Conservation (phyloP, 2,113 vertebrate genomes). For the Thamnophis sirtalis region DNA sequence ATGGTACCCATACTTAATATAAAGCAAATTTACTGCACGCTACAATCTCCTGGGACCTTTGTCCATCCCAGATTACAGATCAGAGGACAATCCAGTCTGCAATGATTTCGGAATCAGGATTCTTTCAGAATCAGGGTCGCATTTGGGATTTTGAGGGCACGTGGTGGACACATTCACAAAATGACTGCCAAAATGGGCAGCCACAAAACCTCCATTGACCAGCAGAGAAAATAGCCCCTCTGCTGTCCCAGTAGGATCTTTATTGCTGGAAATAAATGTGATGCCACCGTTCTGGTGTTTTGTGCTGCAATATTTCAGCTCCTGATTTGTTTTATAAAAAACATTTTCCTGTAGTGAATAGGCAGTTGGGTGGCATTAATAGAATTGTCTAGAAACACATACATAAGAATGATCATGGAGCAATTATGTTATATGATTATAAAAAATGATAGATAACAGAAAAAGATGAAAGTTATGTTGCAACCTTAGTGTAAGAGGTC, state of each 20-base stretch:
- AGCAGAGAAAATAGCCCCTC: neutral
- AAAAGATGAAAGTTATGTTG: neutral
- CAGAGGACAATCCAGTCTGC: neutral
- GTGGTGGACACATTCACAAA: neutral
- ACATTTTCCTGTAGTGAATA: neutral
- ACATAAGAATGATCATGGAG: neutral
- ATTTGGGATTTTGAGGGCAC: neutral
- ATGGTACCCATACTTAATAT: constrained; percentile 39
- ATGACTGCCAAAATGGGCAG: neutral
- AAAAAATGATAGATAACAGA: neutral
- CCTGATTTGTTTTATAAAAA: neutral
- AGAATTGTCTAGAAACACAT: neutral
- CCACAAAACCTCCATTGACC: neutral
- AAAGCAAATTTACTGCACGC: neutral
- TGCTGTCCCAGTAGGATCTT: neutral
- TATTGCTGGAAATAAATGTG: neutral
- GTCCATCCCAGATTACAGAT: neutral
- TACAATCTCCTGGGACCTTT: neutral
- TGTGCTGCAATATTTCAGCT: neutral
- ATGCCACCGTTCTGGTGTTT: neutral
- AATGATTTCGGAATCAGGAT: neutral
- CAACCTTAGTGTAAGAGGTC: neutral
- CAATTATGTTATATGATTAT: neutral
- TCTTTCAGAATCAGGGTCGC: neutral
- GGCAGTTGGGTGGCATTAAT: neutral